phyloP scores from a whole-genome alignment of 92 coral and sea anemone genomes.

The Epizoanthus fatuus region DNA sequence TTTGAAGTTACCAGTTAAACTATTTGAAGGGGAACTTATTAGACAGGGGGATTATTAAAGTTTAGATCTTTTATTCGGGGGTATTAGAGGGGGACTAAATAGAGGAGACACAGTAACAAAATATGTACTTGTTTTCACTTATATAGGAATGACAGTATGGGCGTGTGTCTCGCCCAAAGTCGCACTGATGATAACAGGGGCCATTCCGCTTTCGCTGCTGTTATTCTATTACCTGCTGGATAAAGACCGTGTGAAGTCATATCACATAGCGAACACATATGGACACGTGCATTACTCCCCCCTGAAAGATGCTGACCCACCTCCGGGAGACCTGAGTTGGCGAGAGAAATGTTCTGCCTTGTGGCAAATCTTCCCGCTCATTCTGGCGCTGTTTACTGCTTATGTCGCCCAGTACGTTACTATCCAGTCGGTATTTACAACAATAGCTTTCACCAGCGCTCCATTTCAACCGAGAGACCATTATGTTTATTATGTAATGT shows the following conservation, averaged over 20 bases:
- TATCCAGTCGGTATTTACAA: conserved; percentile 82
- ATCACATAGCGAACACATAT: conserved; percentile 78
- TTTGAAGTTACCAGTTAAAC: too few species aligned
- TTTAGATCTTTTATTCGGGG: too few species aligned
- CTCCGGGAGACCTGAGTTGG: conserved; percentile 54
- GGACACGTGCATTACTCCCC: conserved; percentile 47
- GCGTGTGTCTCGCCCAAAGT: conserved; percentile 81
- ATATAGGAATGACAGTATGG: conserved; percentile 83
- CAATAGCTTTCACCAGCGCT: conserved; percentile 73
- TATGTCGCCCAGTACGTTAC: conserved; percentile 79
- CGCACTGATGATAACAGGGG: conserved; percentile 72
- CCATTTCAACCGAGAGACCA: conserved; percentile 82
- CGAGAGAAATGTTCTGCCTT: conserved; percentile 69
- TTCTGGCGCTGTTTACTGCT: conserved; percentile 70
- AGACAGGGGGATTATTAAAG: too few species aligned
- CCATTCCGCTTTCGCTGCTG: conserved; percentile 67
- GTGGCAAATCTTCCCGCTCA: conserved; percentile 73
- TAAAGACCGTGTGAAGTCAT: conserved; percentile 85
- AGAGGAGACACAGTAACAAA: too few species aligned
- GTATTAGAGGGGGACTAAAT: too few species aligned
- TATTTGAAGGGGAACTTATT: too few species aligned
- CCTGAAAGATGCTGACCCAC: conserved; percentile 47
- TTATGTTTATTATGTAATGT: conserved; percentile 74
- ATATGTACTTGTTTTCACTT: too few species aligned
- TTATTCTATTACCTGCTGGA: conserved; percentile 81